A percentile compares a stretch with the other conserved stretches of the same genome.
phyloP scores from a whole-genome alignment of 1,140 invertebrate species.

The Calephelis virginiensis region DNA sequence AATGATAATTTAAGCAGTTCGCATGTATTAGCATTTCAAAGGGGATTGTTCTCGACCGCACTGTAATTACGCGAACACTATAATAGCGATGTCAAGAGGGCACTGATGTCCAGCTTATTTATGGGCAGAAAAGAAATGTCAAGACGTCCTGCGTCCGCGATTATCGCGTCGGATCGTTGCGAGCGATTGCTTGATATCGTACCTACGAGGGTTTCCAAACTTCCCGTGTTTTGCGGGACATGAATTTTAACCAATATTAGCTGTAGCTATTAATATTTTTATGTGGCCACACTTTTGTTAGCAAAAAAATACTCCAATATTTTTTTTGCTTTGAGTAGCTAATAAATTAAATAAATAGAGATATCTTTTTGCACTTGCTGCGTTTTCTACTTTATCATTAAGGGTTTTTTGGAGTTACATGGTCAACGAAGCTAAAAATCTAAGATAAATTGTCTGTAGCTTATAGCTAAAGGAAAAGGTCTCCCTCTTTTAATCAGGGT shows the following conservation, averaged over 20 bases:
- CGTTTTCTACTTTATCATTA: no score
- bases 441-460: no score
- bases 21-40: conserved; percentile 55
- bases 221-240: not conserved
- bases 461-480: no score
- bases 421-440: no score
- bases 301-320: no score
- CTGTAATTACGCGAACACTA: conserved; percentile 62
- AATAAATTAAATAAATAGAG: no score
- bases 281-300: no score
- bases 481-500: no score
- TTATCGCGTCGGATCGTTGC: conserved; percentile 54
- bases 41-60: conserved; percentile 37
- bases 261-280: no score
- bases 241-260: not conserved
- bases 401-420: no score
- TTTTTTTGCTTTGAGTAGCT: no score
- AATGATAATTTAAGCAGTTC: conserved; percentile 46
- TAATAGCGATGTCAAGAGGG: conserved; percentile 51
- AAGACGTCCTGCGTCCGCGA: conserved; percentile 48
- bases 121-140: conserved; percentile 61
- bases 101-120: conserved; percentile 45
- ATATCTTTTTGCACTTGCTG: no score
- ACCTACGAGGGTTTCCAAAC: conserved; percentile 19
- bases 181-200: conserved; percentile 42